Percentiles rank a stretch among this genome's conserved stretches.
These are phyloP conservation scores for Notoglanidium macrostoma DNA, from an alignment of 2,797 vertebrate genomes.

Conservation along the genomic window DNA sequence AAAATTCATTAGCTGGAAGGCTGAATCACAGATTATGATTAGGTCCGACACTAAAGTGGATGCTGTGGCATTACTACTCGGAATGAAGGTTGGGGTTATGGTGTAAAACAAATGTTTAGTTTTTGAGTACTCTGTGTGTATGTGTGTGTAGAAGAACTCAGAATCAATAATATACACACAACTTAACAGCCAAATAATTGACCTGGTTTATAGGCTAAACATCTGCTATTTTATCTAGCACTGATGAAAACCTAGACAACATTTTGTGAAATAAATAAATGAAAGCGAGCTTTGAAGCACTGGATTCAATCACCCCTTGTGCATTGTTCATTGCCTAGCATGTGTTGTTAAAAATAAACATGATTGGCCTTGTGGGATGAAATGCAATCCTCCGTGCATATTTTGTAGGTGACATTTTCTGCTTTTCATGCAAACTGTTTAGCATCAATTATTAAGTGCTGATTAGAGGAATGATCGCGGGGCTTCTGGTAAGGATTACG, in stretches of 20 bases:
- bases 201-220: not conserved
- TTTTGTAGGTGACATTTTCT: slow-evolving; percentile 5
- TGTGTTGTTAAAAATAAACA: slow-evolving; percentile 1
- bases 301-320: not conserved
- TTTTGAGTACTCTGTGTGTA: not conserved
- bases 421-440: slow-evolving; percentile 8
- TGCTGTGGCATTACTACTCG: not conserved
- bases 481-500: slow-evolving; percentile 27
- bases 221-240: not conserved
- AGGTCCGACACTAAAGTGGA: not conserved
- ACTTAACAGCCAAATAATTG: not conserved
- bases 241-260: not conserved
- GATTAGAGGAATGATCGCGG: slow-evolving; percentile 2
- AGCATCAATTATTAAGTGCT: slow-evolving; percentile 27
- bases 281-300: not conserved
- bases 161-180: not conserved
- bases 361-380: not conserved
- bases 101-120: not conserved
- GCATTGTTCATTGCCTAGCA: not conserved
- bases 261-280: not conserved
- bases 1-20: not conserved
- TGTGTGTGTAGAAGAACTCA: not conserved
- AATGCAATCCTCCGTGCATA: not conserved
- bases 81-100: not conserved
- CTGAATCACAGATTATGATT: not conserved